Evolutionary conservation across 2,113 vertebrate genomes (phyloP), one percentile per base, ranked within the genome.

Genomic region (Mustelus asterias): DNA sequence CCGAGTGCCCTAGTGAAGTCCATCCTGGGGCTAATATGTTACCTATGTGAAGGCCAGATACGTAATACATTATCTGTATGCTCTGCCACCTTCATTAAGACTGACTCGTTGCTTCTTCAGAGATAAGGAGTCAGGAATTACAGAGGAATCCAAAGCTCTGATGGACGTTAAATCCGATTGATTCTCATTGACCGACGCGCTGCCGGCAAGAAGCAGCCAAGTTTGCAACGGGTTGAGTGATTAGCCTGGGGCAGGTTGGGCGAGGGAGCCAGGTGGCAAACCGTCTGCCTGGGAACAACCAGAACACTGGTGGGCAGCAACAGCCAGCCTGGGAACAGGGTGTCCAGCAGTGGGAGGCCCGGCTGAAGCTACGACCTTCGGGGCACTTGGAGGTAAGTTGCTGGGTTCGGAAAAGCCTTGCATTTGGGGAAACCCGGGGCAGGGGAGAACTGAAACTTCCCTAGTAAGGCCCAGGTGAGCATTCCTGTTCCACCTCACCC

Each of bases 1-100:
- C 67, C 8, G 7, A 70, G 60, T 37, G 41, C 93, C 24, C 44
- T 54, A 54, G 24, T 72, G 41, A 0, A 13, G 24, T 54, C 41
- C 22, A 20, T 4, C 22, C 44, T 44, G 0, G 29, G 44, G 44
- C 41, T 95, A 95, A 95, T 95, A 95, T 16, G 41, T 95, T 95
- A 95, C 94, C 94, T 72, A 95, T 95, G 11, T 48, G 29, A 95
- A 95, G 65, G 94, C 37, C 48, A 48, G 67, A 48, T 10, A 63
- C 8, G 89, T 65, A 92, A 92, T 95, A 72, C 16, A 72, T 48
- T 54, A 72, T 60, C 88, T 60, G 29, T 72, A 44, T 41, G 22
- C 63, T 69, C 92, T 11, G 22, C 41, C 67, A 67, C 18, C 65
- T 70, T 69, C n/a, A 26, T 70, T 44, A 94, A 94, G 92, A 44